A percentile compares a stretch with the other conserved stretches of the same genome.
phyloP scores from a whole-genome alignment of 1,140 invertebrate species.

The Trachymyrmex cornetzi region DNA sequence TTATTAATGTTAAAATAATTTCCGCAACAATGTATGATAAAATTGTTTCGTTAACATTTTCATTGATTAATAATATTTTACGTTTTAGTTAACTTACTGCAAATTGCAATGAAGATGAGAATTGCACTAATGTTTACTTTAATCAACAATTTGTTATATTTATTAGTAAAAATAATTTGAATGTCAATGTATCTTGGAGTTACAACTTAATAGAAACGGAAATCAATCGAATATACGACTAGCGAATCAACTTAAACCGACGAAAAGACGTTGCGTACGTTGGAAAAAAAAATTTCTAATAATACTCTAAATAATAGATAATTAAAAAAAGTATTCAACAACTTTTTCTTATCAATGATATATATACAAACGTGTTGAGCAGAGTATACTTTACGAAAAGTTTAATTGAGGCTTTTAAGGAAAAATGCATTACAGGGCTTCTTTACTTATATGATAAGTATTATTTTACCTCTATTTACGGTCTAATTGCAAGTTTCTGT shows the following conservation, averaged over 20 bases:
- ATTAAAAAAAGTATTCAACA: neutral
- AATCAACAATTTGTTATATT: neutral
- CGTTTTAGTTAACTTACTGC: conserved; percentile 7
- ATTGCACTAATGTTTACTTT: neutral
- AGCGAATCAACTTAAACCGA: neutral
- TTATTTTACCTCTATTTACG: neutral
- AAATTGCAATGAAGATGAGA: conserved; percentile 10
- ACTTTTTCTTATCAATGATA: neutral
- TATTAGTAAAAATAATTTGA: neutral
- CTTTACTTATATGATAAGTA: neutral
- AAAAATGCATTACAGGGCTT: neutral
- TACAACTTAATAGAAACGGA: neutral
- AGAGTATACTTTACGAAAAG: neutral
- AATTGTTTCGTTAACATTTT: conserved; percentile 15
- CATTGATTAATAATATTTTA: neutral
- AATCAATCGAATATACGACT: neutral
- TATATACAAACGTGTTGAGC: neutral
- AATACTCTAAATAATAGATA: neutral
- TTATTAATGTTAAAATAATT: neutral
- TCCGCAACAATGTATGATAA: neutral
- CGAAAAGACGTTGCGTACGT: neutral
- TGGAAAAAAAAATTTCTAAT: neutral
- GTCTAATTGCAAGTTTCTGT: conserved; percentile 22
- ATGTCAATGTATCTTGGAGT: neutral
- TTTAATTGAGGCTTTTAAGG: neutral